These are phyloP conservation scores for Ormia ochracea DNA, from an alignment of 2,888 invertebrate species.

Conservation along the genomic window DNA sequence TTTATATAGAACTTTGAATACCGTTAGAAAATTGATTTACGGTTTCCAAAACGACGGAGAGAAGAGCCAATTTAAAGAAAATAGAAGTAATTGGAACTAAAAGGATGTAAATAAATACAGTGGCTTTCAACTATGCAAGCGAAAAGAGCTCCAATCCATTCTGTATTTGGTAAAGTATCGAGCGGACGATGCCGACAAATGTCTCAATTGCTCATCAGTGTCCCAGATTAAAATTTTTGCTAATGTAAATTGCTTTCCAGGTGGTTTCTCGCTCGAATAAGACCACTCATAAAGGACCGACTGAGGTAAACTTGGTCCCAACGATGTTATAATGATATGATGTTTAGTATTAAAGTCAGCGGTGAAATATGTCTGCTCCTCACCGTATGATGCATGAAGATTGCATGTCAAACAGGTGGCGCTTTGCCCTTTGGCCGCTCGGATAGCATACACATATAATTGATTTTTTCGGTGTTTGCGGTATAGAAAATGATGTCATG, in stretches of 20 bases:
- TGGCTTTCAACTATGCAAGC: too few relatives aligned
- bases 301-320: conserved; percentile 90
- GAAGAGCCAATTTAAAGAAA: too few relatives aligned
- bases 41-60: too few relatives aligned
- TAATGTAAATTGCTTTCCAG: conserved; percentile 69
- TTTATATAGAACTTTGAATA: too few relatives aligned
- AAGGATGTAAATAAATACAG: too few relatives aligned
- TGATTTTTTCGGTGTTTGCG: conserved; percentile 85
- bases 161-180: too few relatives aligned
- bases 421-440: conserved; percentile 77
- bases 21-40: too few relatives aligned
- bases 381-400: conserved; percentile 69
- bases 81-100: too few relatives aligned
- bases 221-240: conserved; percentile 80
- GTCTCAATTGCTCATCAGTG: conserved; percentile 79
- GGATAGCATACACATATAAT: conserved; percentile 88
- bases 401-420: conserved; percentile 87
- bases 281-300: conserved; percentile 79
- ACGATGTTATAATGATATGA: conserved; percentile 86
- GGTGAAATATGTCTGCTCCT: conserved; percentile 74
- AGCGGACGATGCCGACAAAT: conserved; percentile 78
- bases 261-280: too few relatives aligned
- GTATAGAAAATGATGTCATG: conserved; percentile 87
- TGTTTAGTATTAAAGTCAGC: conserved; percentile 84
- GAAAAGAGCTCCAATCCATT: too few relatives aligned